Percentiles rank a stretch among this genome's conserved stretches.
phyloP scores from a whole-genome alignment of 1,140 invertebrate genomes.

The Thalassaphorura encarpata region DNA sequence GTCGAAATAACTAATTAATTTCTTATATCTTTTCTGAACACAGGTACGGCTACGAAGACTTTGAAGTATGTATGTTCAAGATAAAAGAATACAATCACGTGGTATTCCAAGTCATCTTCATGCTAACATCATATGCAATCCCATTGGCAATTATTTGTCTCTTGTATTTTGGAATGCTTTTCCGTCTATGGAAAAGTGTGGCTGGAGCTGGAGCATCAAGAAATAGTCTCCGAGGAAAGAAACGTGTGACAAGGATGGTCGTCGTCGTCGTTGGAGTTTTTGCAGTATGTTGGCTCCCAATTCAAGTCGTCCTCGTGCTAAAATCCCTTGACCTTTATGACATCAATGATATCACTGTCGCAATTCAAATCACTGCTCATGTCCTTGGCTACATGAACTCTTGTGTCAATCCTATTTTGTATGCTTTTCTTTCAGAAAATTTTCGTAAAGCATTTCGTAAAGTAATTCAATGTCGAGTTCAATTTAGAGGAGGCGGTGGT shows the following conservation, averaged over 20 bases:
- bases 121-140: conserved; percentile 72
- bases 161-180: conserved; percentile 83
- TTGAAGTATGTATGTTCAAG: conserved; percentile 24
- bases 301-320: conserved; percentile 70
- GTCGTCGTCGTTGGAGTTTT: conserved; percentile 74
- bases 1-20: no score
- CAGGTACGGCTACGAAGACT: conserved; percentile 30
- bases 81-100: conserved; percentile 56
- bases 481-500: conserved; percentile 24
- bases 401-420: conserved; percentile 91
- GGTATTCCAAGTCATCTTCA: conserved; percentile 67
- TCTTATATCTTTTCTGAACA: no score
- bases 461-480: conserved; percentile 44
- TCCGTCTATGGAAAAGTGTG: conserved; percentile 69
- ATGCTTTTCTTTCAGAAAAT: conserved; percentile 80
- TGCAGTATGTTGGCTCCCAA: conserved; percentile 89
- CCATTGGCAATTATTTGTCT: conserved; percentile 74
- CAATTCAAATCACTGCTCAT: conserved; percentile 71
- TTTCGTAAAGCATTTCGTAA: conserved; percentile 74
- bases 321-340: conserved; percentile 63
- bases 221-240: conserved; percentile 68
- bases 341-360: conserved; percentile 49
- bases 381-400: conserved; percentile 92
- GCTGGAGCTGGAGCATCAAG: conserved; percentile 58
- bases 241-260: conserved; percentile 85